These are phyloP conservation scores for Ganaspis sp. DNA, from an alignment of 1,140 invertebrate genomes.

Conservation along the genomic window DNA sequence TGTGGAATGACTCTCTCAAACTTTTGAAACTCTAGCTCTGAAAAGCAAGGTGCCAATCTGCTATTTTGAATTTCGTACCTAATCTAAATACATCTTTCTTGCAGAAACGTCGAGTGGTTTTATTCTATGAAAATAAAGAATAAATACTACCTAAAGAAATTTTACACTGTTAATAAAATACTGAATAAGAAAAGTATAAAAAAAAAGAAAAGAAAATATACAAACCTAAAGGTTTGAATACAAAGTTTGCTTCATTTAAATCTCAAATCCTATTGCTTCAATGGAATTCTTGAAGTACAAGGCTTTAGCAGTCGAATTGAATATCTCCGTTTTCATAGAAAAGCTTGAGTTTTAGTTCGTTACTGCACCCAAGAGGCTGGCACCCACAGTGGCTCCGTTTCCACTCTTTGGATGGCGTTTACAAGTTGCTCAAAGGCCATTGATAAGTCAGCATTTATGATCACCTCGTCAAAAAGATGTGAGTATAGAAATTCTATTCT, in stretches of 20 bases:
- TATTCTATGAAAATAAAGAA: not conserved
- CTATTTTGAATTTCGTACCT: constrained; percentile 13
- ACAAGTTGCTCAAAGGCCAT: constrained; percentile 92
- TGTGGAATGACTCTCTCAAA: constrained; percentile 5
- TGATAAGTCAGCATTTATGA: constrained; percentile 93
- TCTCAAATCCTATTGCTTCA: not conserved
- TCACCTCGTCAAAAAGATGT: constrained; percentile 95
- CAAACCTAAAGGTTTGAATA: not conserved
- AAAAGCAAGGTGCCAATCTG: not conserved
- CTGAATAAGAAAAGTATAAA: not conserved
- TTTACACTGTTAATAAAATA: not conserved
- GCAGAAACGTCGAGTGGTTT: constrained; percentile 3
- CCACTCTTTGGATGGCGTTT: constrained; percentile 87
- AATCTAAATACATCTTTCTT: not conserved
- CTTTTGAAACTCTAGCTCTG: not conserved
- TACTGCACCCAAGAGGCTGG: constrained; percentile 95
- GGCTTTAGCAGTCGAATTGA: constrained; percentile 4
- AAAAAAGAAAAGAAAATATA: not conserved
- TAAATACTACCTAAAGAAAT: not conserved
- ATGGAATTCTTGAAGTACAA: not conserved
- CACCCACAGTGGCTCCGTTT: constrained; percentile 97
- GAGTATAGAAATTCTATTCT: constrained; percentile 96
- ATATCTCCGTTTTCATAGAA: not conserved
- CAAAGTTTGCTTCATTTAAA: not conserved
- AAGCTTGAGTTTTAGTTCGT: constrained; percentile 43